These are phyloP conservation scores for Nomada fucata DNA, from an alignment of 2,888 invertebrate genomes.

Conservation along the genomic window DNA sequence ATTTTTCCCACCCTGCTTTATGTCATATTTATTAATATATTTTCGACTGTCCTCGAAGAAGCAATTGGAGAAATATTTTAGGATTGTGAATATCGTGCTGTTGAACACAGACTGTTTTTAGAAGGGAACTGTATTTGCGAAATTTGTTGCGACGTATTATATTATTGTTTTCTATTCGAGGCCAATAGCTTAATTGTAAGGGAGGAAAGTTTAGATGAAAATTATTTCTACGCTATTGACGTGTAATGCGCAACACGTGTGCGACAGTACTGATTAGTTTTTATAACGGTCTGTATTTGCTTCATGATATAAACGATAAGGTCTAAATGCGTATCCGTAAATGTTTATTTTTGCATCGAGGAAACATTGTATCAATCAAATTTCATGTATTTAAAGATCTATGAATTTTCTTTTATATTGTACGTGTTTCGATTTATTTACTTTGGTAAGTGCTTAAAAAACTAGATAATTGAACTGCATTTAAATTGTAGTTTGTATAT, in stretches of 20 bases:
- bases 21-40: too few relatives aligned
- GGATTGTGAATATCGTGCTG: too few relatives aligned
- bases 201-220: slow-evolving; percentile 2
- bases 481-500: not conserved
- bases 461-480: not conserved
- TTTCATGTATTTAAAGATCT: not conserved
- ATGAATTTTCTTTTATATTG: not conserved
- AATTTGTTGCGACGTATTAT: too few relatives aligned
- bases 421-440: not conserved
- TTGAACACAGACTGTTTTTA: too few relatives aligned
- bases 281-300: slow-evolving; percentile 30
- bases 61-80: too few relatives aligned
- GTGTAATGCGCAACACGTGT: slow-evolving; percentile 40
- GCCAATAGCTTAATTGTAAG: not conserved
- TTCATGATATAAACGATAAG: slow-evolving; percentile 20
- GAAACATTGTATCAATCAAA: not conserved
- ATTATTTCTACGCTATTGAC: slow-evolving; percentile 36
- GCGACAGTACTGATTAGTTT: slow-evolving; percentile 43
- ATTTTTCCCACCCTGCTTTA: too few relatives aligned
- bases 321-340: slow-evolving; percentile 32
- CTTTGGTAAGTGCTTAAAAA: not conserved
- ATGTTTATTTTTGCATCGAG: not conserved
- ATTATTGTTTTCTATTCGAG: too few relatives aligned
- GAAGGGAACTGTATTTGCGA: too few relatives aligned
- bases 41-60: too few relatives aligned